Base-by-base conservation (phyloP, 2,113 vertebrate species). In the Bagarius yarrelli region DNA sequence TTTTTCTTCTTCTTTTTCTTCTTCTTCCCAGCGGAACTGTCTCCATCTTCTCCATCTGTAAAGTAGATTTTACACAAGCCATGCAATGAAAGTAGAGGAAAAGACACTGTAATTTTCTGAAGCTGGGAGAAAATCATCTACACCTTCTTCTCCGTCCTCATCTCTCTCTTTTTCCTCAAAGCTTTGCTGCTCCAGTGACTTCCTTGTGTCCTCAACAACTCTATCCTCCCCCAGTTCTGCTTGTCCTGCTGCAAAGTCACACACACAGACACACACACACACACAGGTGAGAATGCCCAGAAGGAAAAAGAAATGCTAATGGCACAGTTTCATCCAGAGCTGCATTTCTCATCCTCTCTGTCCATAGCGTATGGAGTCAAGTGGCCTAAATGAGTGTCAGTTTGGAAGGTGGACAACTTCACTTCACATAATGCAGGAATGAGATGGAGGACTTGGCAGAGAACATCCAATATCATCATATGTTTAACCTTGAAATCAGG, bases 71-170 rank as follows among this genome's bases (percentile, higher is more conserved):
- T 36, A 47, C n/a, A 59, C 30, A 8, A 30, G 50, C 71, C 4
- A 44, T 60, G 36, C 21, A 32, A 81, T 30, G n/a, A 84, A 47
- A 11, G 47, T 27, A 0, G 4, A 71, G 44, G 69, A 18, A 23
- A 30, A 32, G 27, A 27, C 2, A 23, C 8, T 53, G 25, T 72
- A 34, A 1, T 53, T n/a, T 30, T 19, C 69, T 8, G 25, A 52
- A 52, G 3, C 5, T 5, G 16, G 14, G 3, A 30, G 6, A 8
- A 52, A 13, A 30, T 53, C 21, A 36, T 50, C 52, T 47, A 25
- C 93, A 94, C 96, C 97, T 93, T 97, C 96, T 84, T 97, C 91
- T 83, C 85, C 96, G 34, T 98, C 95, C 40, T 98, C 96, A 74
- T 96, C 94, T 87, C 90, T 94, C 75, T 96, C 95, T 80, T 94